Evolutionary conservation across 2,113 vertebrate species (phyloP), one percentile per base, ranked within the genome.

Genomic region (Rhynchomys soricoides): DNA sequence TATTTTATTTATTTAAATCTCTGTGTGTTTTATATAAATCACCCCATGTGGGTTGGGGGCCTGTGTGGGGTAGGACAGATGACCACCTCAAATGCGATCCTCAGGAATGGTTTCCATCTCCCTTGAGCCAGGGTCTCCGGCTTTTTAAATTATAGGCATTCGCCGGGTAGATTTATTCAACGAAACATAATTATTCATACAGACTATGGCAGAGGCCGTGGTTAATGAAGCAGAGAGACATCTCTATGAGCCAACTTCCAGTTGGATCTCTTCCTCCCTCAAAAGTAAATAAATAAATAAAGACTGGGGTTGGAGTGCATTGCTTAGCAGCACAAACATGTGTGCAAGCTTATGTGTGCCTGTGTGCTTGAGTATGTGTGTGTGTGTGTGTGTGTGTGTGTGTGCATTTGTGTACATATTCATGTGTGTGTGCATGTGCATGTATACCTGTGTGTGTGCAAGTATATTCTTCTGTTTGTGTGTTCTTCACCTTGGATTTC

Each of bases 311-410:
- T 45, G 62, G 10, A 0, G 6, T 86, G 31, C 45, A 50, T 50
- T 86, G 26, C 16, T 62, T 43, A 48, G 16, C 6, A 50, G 19
- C 12, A 15, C 34, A 87, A 52, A 52, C 1, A 4, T 48, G 43
- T 48, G 10, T 86, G 29, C 19, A 8, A 17, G 15, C 8, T 10
- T 26, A 22, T 31, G 7, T 37, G 34, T n/a, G 17, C 2, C 0
- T 37, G 31, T 19, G 3, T 34, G 24, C 1, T 1, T 17, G 5
- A 1, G 22, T 29, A 55, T 29, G 24, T 4, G 2, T 26, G 6
- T 40, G 22, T 21, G 5, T 8, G 22, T 57, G 52, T 31, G 26
- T 10, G 24, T 26, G 15, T 52, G 31, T 7, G 8, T 82, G 37
- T 24, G 79, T 40, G 11, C 31, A 4, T 7, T 0, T 57, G 17